These are phyloP conservation scores for Cataglyphis livida DNA, from an alignment of 2,888 invertebrate species.

Conservation along the genomic window DNA sequence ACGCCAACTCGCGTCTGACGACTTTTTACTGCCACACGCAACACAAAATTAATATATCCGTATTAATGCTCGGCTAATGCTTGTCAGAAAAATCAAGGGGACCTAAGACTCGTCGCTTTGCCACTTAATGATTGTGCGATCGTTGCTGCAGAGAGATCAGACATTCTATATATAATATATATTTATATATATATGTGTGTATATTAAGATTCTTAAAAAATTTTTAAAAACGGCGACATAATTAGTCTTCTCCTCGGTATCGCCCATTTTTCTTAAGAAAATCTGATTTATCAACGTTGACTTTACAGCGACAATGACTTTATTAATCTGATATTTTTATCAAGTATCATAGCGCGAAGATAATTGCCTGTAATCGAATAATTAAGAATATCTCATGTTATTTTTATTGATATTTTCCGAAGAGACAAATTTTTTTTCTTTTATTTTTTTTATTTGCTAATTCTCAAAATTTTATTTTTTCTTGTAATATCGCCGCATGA, in stretches of 20 bases:
- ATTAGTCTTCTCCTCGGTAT: conserved; percentile 1
- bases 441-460: not conserved
- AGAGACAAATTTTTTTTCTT: not conserved
- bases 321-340: not conserved
- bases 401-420: conserved; percentile 11
- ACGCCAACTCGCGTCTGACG: not conserved
- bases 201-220: conserved; percentile 35
- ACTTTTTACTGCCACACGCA: conserved; percentile 32
- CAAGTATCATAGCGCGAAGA: not conserved
- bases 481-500: not conserved
- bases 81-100: conserved; percentile 26
- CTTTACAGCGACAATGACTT: not conserved
- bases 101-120: conserved; percentile 39
- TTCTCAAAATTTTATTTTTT: not conserved
- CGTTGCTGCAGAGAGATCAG: conserved; percentile 6
- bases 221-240: conserved; percentile 32
- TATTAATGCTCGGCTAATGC: conserved; percentile 7
- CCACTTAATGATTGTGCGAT: conserved; percentile 49
- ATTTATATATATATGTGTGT: not conserved
- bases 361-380: conserved; percentile 21
- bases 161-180: conserved; percentile 1
- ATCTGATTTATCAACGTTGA: not conserved
- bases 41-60: conserved; percentile 26
- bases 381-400: not conserved
- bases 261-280: not conserved